Percentiles rank a stretch among this genome's conserved stretches.
phyloP scores from a whole-genome alignment of 1,140 invertebrate genomes.

The Pogonomyrmex barbatus region DNA sequence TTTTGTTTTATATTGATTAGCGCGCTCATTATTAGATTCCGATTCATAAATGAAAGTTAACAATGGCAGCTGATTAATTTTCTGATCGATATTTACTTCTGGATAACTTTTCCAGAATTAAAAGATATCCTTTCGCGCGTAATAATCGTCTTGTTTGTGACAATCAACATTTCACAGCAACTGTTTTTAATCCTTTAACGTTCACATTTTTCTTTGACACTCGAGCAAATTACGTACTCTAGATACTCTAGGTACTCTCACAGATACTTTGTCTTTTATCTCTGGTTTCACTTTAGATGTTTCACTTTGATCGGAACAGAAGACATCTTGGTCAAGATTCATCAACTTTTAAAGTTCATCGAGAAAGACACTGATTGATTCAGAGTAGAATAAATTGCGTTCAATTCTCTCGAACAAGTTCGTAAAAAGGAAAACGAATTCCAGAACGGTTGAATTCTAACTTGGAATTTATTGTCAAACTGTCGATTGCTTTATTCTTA shows the following conservation, averaged over 20 bases:
- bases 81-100: neutral
- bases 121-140: neutral
- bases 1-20: neutral
- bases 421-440: constrained; percentile 15
- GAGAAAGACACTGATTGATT: constrained; percentile 62
- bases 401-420: neutral
- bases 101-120: neutral
- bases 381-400: neutral
- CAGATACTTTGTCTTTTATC: neutral
- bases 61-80: constrained; percentile 28
- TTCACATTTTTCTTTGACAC: neutral
- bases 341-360: constrained; percentile 52
- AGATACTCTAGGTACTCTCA: too few species aligned
- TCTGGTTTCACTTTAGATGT: neutral
- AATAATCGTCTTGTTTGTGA: constrained; percentile 1
- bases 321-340: constrained; percentile 22
- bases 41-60: constrained; percentile 41
- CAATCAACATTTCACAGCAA: neutral
- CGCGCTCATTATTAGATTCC: constrained; percentile 16
- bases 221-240: constrained; percentile 3
- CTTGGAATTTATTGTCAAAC: constrained; percentile 17
- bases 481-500: neutral
- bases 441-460: constrained; percentile 5
- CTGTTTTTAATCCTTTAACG: neutral
- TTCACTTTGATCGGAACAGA: neutral